Percentiles rank a stretch among this genome's conserved stretches.
Evolutionary conservation across 2,888 invertebrate species (phyloP).

Genomic region (Dasypolia templi): DNA sequence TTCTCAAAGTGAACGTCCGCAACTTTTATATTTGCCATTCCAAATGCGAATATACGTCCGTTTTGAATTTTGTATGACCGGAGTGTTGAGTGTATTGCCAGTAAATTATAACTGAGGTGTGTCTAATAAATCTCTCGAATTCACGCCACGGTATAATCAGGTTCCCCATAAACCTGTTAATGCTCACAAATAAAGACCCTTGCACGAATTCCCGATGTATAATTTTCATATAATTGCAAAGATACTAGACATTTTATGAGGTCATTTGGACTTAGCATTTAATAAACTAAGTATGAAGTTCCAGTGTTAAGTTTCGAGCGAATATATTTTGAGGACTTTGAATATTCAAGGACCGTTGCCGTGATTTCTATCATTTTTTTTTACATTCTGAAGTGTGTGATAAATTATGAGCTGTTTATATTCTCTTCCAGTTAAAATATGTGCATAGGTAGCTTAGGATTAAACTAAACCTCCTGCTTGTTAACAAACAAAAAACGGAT

Average conservation of each 20-base stretch:
- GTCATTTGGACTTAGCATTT: conserved; percentile 37
- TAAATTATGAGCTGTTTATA: no score
- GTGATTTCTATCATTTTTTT: neutral
- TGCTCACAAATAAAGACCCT: conserved; percentile 27
- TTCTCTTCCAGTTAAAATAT: no score
- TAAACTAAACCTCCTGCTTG: no score
- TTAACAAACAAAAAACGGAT: no score
- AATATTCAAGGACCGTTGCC: conserved; percentile 6
- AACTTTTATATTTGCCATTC: conserved; percentile 34
- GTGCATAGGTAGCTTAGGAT: no score
- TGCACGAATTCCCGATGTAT: conserved; percentile 19
- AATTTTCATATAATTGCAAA: conserved; percentile 52
- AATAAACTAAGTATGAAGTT: conserved; percentile 35
- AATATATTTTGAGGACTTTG: conserved; percentile 19
- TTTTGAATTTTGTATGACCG: conserved; percentile 56
- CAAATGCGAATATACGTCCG: conserved; percentile 45
- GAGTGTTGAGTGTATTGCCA: conserved; percentile 46
- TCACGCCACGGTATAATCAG: conserved; percentile 33
- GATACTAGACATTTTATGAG: conserved; percentile 37
- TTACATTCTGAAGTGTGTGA: no score
- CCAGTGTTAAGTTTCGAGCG: conserved; percentile 2
- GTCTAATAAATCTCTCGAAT: conserved; percentile 59
- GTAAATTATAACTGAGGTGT: conserved; percentile 57
- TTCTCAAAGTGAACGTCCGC: conserved; percentile 15
- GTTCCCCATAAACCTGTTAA: no score